Conservation (phyloP, 2,113 vertebrate species). For the Phylloscopus trochiloides region DNA sequence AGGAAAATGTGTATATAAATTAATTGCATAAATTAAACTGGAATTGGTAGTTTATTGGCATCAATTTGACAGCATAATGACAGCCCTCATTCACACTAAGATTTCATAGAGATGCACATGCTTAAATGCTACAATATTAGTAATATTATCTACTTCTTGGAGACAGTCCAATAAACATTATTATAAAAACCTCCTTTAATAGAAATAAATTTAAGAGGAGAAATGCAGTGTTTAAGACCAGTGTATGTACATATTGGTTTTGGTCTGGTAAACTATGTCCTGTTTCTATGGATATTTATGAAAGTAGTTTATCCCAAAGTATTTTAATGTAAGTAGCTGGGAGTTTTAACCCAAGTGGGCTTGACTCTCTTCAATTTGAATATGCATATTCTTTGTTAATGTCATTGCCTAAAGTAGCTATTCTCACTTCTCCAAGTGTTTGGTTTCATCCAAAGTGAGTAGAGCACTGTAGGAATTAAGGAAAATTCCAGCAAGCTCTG, state of each 20-base stretch:
- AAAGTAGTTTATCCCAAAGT: not conserved
- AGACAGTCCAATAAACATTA: not conserved
- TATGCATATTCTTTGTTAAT: not conserved
- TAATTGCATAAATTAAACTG: not conserved
- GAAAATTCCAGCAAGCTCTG: not conserved
- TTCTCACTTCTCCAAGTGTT: not conserved
- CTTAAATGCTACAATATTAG: not conserved
- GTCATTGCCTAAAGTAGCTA: not conserved
- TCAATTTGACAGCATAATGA: not conserved
- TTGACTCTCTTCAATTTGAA: not conserved
- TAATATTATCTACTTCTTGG: not conserved
- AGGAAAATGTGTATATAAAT: not conserved
- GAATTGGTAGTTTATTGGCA: not conserved
- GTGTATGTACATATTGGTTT: rapidly evolving
- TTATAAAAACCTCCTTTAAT: not conserved
- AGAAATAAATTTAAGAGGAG: not conserved
- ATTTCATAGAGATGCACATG: not conserved
- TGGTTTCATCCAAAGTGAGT: not conserved
- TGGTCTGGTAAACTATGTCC: not conserved
- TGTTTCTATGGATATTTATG: not conserved
- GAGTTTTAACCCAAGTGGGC: not conserved
- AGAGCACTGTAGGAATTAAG: not conserved
- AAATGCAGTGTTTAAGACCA: not conserved
- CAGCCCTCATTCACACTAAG: not conserved
- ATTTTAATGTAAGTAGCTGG: not conserved